phyloP scores from a whole-genome alignment of 2,888 invertebrate genomes.

The Eupithecia subumbrata region DNA sequence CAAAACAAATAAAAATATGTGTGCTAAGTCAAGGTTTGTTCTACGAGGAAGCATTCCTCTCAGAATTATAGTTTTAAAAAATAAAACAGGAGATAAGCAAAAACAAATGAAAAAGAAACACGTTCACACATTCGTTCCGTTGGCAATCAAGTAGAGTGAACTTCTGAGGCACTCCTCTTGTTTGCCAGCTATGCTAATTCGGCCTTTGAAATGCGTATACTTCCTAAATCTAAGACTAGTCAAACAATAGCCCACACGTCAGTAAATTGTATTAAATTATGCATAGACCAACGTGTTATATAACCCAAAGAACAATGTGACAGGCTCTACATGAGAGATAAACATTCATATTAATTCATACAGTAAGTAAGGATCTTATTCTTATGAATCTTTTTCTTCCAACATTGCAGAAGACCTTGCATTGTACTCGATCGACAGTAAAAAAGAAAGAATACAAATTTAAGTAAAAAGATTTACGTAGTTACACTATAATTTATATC shows the following conservation, averaged over 20 bases:
- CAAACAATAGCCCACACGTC: slow-evolving; percentile 13
- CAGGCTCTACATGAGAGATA: slow-evolving; percentile 6
- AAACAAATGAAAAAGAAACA: slow-evolving; percentile 7
- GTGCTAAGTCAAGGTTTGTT: background rate
- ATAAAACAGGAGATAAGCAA: background rate
- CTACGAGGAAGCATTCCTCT: background rate
- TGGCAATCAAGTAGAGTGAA: background rate
- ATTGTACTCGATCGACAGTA: background rate
- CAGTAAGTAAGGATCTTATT: background rate
- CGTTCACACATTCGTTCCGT: background rate
- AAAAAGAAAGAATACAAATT: background rate
- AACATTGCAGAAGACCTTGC: background rate
- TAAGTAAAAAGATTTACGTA: background rate
- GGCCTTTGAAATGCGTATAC: slow-evolving; percentile 3
- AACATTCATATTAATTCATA: background rate
- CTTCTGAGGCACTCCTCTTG: slow-evolving; percentile 2
- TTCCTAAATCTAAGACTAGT: slow-evolving; percentile 12
- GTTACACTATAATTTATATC: background rate
- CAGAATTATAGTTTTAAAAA: background rate
- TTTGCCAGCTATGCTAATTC: slow-evolving; percentile 6
- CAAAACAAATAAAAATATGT: background rate
- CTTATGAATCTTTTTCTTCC: background rate
- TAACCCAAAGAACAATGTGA: slow-evolving; percentile 10
- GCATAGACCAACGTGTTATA: slow-evolving; percentile 13
- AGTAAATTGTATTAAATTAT: slow-evolving; percentile 10